phyloP scores from a whole-genome alignment of 2,113 vertebrate species.

The Morphnarchus princeps region DNA sequence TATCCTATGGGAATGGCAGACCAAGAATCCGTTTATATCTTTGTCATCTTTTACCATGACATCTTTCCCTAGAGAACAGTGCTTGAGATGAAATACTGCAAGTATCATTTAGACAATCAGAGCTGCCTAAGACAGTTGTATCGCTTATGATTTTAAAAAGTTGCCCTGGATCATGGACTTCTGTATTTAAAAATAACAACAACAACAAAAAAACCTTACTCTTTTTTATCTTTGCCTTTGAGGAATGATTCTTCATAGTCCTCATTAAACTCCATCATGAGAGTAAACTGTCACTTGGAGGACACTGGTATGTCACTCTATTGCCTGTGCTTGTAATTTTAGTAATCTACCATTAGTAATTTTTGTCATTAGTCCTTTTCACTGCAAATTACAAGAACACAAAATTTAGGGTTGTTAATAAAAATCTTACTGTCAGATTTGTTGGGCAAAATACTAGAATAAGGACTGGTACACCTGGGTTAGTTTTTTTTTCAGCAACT shows the following conservation, averaged over 20 bases:
- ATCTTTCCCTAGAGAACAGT: not conserved
- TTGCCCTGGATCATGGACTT: not conserved
- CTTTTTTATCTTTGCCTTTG: not conserved
- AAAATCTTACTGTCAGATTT: not conserved
- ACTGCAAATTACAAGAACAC: not conserved
- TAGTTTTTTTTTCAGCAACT: not conserved
- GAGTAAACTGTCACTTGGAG: not conserved
- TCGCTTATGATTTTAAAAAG: not conserved
- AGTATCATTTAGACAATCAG: not conserved
- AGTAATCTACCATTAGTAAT: not conserved
- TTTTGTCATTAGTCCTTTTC: not conserved
- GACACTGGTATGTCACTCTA: not conserved
- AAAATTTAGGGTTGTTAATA: not conserved
- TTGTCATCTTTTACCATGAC: not conserved
- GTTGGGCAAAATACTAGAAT: not conserved
- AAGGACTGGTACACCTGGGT: not conserved
- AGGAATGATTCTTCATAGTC: not conserved
- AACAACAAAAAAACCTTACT: accelerated
- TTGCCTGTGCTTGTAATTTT: not conserved
- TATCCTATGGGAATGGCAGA: not conserved
- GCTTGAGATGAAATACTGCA: not conserved
- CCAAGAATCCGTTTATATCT: not conserved
- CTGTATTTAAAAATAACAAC: not conserved
- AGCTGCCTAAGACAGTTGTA: not conserved
- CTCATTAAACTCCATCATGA: not conserved